These are phyloP conservation scores for Cephonodes hylas DNA, from an alignment of 2,888 invertebrate genomes.

Conservation along the genomic window DNA sequence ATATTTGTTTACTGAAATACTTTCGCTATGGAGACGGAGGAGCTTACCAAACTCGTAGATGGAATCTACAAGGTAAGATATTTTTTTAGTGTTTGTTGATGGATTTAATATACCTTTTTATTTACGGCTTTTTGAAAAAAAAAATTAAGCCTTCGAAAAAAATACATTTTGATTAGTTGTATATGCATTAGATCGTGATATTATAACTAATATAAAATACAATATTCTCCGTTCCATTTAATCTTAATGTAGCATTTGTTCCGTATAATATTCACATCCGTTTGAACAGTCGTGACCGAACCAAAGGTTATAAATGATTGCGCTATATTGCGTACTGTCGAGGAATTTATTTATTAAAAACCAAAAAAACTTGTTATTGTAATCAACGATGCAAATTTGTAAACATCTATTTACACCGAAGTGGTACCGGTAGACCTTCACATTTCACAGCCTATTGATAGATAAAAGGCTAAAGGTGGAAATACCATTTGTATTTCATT, in stretches of 20 bases:
- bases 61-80: conserved; percentile 92
- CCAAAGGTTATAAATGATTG: neutral
- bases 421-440: neutral
- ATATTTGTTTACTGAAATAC: conserved; percentile 59
- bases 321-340: neutral
- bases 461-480: conserved; percentile 2
- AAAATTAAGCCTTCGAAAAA: no score
- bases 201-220: no score
- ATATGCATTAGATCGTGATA: no score
- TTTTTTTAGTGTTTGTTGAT: conserved; percentile 14
- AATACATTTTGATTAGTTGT: no score
- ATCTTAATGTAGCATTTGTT: neutral
- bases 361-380: neutral
- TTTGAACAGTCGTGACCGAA: neutral
- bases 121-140: no score
- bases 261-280: neutral
- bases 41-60: conserved; percentile 94
- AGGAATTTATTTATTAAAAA: neutral
- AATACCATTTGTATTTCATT: conserved; percentile 29
- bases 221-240: no score
- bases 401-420: neutral
- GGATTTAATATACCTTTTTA: neutral
- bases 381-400: neutral
- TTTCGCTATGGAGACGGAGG: conserved; percentile 89
- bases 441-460: neutral